A percentile compares a stretch with the other conserved stretches of the same genome.
These are phyloP conservation scores for Ophioninae sp. DNA, from an alignment of 2,888 invertebrate genomes.

Conservation along the genomic window DNA sequence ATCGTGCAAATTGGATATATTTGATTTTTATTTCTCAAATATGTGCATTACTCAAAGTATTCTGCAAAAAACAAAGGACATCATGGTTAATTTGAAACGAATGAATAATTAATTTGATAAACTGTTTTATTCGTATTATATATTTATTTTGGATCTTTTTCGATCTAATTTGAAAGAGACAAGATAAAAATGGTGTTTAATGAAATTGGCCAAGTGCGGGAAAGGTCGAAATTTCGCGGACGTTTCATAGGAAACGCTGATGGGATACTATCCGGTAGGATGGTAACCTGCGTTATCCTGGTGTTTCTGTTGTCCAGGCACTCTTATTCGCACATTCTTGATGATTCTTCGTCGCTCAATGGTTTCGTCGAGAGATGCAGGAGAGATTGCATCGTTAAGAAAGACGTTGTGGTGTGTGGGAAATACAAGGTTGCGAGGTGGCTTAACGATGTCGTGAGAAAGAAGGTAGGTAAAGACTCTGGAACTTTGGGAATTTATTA, in stretches of 20 bases:
- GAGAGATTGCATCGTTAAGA: slow-evolving; percentile 73
- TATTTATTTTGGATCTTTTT: neutral
- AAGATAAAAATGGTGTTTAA: slow-evolving; percentile 30
- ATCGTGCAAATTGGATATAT: neutral
- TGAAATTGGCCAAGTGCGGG: slow-evolving; percentile 40
- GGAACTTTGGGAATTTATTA: neutral
- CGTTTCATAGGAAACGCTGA: slow-evolving; percentile 28
- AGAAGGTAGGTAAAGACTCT: slow-evolving; percentile 72
- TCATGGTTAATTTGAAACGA: neutral
- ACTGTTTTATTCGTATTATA: neutral
- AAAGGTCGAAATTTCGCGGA: slow-evolving; percentile 53
- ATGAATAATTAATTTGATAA: neutral
- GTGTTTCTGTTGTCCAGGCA: slow-evolving; percentile 63
- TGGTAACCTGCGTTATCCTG: slow-evolving; percentile 64
- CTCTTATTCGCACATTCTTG: slow-evolving; percentile 58
- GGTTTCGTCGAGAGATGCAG: slow-evolving; percentile 75
- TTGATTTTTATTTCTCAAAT: neutral
- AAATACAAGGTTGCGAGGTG: slow-evolving; percentile 77
- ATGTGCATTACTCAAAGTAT: neutral
- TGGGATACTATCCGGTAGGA: slow-evolving; percentile 29
- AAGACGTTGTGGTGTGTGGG: slow-evolving; percentile 74
- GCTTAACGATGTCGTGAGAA: slow-evolving; percentile 73
- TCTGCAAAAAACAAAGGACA: neutral
- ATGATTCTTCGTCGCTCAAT: slow-evolving; percentile 67
- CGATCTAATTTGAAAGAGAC: neutral